Evolutionary conservation across 2,888 invertebrate species (phyloP), one percentile per base, ranked within the genome.

Genomic region (Cerastoderma edule): DNA sequence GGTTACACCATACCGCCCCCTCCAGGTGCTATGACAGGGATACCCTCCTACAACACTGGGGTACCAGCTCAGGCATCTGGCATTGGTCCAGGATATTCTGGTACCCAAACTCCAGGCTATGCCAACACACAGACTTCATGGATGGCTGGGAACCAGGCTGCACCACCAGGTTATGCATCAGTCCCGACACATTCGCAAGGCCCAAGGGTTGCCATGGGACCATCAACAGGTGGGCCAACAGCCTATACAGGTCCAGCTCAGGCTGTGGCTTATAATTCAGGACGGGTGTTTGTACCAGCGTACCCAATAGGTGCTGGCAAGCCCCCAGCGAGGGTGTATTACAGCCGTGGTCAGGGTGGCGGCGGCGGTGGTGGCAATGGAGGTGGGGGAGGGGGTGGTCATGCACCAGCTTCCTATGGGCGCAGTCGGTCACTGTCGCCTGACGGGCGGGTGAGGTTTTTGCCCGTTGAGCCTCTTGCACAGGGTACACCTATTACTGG

Each of bases 401-500:
- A n/a, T 13, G 67, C 67, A 28, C 81, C 81, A 3, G 71, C 75
- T 2, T 71, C 80, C 48, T 75, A 71, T 1, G 63, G 70, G 1
- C 56, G 64, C n/a, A 54, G 50, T n/a, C 44, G 72, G 32, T 66
- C 73, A 56, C 63, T 54, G 32, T 78, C 78, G 46, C 77, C 77
- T 28, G 80, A 83, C 19, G 82, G 76, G 2, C 70, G 72, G 64
- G 84, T 83, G 5, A 65, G 69, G 33, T 83, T 84, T 67, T 69
- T 87, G 24, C 84, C 85, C 1, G 69, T 87, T 65, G 83, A 80
- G 48, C 89, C 89, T 30, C 77, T 89, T n/a, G 89, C 89, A 28
- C 66, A 87, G 65, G 89, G 88, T 44, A 89, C 89, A 46, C 89
- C 89, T 27, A 82, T 87, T 32, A 67, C 78, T 30, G 81, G 81